Conservation (phyloP, 2,113 vertebrate genomes). For the Hirundichthys speculiger region DNA sequence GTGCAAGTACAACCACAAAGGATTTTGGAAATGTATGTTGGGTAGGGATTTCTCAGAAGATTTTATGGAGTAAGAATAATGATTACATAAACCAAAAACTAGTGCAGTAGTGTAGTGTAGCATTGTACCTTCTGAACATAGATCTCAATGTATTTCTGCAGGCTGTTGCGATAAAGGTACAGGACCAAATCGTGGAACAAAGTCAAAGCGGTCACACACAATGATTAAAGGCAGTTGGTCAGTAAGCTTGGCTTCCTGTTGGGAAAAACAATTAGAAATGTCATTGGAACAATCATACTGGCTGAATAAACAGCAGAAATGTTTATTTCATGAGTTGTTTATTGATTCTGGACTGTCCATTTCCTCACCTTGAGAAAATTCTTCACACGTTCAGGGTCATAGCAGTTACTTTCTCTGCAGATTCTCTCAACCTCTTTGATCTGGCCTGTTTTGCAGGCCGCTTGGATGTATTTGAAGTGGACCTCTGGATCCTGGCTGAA, state of each 20-base stretch:
- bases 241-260: constrained; percentile 96
- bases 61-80: too few species aligned
- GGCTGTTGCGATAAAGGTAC: constrained; percentile 98
- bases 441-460: constrained; percentile 97
- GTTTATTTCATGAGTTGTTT: background rate
- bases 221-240: constrained; percentile 98
- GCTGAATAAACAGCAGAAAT: background rate
- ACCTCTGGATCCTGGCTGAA: constrained; percentile 99
- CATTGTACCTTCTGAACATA: constrained; percentile 95
- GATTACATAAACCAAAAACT: too few species aligned
- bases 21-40: too few species aligned
- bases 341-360: background rate
- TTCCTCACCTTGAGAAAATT: constrained; percentile 96
- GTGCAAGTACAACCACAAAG: too few species aligned
- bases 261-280: constrained; percentile 20
- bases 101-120: background rate
- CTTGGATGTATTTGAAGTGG: constrained; percentile 99
- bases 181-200: constrained; percentile 98
- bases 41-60: too few species aligned
- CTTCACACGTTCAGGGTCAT: constrained; percentile 97
- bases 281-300: background rate
- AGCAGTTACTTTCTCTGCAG: constrained; percentile 98
- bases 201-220: constrained; percentile 98
- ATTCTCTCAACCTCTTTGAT: constrained; percentile 99
- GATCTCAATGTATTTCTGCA: constrained; percentile 99